Evolutionary conservation across 2,797 vertebrate species (phyloP).

Genomic region (Microtus californicus): DNA sequence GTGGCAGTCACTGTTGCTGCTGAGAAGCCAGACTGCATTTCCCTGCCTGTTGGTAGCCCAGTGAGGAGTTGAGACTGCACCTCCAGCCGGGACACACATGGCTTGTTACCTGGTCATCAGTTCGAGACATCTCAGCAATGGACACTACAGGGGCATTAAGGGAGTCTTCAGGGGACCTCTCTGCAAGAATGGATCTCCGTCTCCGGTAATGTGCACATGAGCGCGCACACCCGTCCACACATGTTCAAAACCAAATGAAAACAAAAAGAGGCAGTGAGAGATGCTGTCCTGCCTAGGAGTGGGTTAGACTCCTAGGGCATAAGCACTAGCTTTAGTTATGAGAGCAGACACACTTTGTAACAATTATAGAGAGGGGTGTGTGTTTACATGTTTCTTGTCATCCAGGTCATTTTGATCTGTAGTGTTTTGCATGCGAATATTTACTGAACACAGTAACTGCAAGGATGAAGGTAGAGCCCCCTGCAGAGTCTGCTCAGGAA

Average conservation of each 20-base stretch:
- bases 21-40: conserved; percentile 66
- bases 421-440: conserved; percentile 13
- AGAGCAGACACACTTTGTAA: not conserved
- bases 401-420: not conserved
- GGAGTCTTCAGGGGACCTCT: conserved; percentile 98
- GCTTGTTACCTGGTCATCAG: conserved; percentile 99
- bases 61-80: conserved; percentile 78
- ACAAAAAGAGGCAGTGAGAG: not conserved
- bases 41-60: conserved; percentile 47
- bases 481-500: not conserved
- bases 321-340: not conserved
- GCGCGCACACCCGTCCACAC: conserved; percentile 63
- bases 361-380: not conserved
- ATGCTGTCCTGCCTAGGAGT: not conserved
- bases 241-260: not conserved
- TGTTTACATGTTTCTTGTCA: conserved; percentile 54
- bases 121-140: conserved; percentile 98
- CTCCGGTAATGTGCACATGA: conserved; percentile 91
- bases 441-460: conserved; percentile 3
- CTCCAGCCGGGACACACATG: conserved; percentile 87
- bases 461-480: not conserved
- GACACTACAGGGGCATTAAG: conserved; percentile 98
- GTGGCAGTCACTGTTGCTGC: conserved; percentile 65
- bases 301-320: too few relatives aligned
- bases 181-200: conserved; percentile 91